These are phyloP conservation scores for Subanguina moxae DNA, from an alignment of 1,140 invertebrate genomes.

Conservation along the genomic window DNA sequence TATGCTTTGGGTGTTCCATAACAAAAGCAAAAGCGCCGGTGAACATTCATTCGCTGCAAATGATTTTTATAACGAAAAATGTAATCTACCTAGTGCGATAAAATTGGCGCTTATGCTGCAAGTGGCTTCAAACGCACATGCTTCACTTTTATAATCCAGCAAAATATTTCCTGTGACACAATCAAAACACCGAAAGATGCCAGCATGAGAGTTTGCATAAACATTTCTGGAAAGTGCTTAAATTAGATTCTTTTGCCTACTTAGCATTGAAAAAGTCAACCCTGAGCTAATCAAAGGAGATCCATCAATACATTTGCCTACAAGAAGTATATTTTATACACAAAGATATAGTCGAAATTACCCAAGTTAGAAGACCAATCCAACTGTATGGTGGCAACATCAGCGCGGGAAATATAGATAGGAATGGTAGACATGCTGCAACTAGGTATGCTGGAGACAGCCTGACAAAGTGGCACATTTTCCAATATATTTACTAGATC, in stretches of 20 bases:
- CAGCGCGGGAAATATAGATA: too few species aligned
- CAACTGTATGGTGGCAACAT: background rate
- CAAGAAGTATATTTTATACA: too few species aligned
- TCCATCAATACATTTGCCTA: conserved; percentile 27
- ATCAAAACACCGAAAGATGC: conserved; percentile 6
- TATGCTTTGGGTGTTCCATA: too few species aligned
- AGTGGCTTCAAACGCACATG: conserved; percentile 10
- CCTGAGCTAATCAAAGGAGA: conserved; percentile 12
- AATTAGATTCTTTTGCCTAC: background rate
- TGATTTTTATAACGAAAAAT: too few species aligned
- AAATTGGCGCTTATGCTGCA: conserved; percentile 6
- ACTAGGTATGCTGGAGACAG: too few species aligned
- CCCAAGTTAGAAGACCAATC: background rate
- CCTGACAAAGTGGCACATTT: background rate
- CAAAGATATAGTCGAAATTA: too few species aligned
- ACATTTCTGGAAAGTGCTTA: conserved; percentile 10
- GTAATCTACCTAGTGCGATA: conserved; percentile 17
- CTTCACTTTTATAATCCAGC: background rate
- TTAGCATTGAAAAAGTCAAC: background rate
- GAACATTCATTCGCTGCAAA: too few species aligned
- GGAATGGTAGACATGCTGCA: too few species aligned
- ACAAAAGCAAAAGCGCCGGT: too few species aligned
- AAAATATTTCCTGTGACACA: background rate
- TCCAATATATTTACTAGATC: background rate
- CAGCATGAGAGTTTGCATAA: conserved; percentile 15